Base-by-base conservation (phyloP, 2,888 invertebrate species). In the Tenthredo distinguenda region DNA sequence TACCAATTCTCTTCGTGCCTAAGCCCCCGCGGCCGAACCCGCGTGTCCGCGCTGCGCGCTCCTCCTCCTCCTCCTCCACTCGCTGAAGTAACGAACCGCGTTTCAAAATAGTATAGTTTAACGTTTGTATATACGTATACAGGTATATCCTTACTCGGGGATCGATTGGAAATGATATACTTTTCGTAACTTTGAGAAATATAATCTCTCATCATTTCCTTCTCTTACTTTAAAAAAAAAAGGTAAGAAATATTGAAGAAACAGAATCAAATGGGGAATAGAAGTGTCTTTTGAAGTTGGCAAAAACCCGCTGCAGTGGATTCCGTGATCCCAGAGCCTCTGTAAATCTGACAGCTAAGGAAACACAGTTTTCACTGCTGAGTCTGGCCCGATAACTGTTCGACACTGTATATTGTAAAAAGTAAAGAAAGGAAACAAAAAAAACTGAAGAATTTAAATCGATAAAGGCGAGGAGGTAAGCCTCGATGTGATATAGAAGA, bases 331-430 rank as follows among this genome's bases (percentile, higher is more conserved):
- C 93, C 93, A 93, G 90, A 93, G 93, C 93, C 91, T 90, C 87
- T 90, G 50, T 86, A 87, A 84, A 83, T 71, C 50, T 72, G 74
- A 93, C 92, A 92, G 93, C 92, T 90, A 90, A 90, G 92, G 92
- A 92, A 91, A 91, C 93, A 93, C 91, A 91, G 90, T 89, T 91
- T 93, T 91, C 93, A 93, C 93, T 92, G 93, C 91, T 92, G 91
- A 93, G 92, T 87, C 92, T 90, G 90, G 86, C 83, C 83, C 43
- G 43, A 74, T 21, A n/a, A 43, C 12, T 4, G 26, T 74, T 43
- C 21, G 40, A 74, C 68, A 26, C 26, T 34, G 6, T 65, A 10
- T 31, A 5, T 34, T 31, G 1, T 68, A 26, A 2, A 62, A 21
- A 10, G 7, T 10, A 7, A 2, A 5, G 21, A n/a, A 10, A 62